Evolutionary conservation across 1,140 invertebrate genomes (phyloP), one percentile per base, ranked within the genome.

Genomic region (Sarcophaga peregrina): DNA sequence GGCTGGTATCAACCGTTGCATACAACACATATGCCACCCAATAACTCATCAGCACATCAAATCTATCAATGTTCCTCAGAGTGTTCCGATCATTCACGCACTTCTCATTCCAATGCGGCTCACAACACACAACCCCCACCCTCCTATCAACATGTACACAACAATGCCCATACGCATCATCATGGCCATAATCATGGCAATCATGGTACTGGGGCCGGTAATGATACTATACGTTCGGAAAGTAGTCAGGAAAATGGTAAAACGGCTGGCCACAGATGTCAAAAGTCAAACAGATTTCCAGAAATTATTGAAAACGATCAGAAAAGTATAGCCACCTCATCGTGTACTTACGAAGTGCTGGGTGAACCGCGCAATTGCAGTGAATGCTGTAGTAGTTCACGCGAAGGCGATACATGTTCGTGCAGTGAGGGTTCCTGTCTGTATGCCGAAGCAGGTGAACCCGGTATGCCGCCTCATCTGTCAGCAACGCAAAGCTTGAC

Each of bases 51-150:
- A 37, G 86, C 83, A 52, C 87, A 90, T 83, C 89, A 88, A 84
- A 89, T 90, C 85, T 90, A 90, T 83, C 87, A 89, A 85, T 90
- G 89, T 86, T 90, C 89, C 83, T 90, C 89, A 46, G 89, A 90
- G 83, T 90, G 89, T 80, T 90, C 89, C 8, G 89, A 90, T 82
- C 85, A 90, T 82, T 90, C 89, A 62, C 84, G 88, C 9, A 85
- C 87, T 76, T 88, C 87, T 0, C 87, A 87, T 62, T 82, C 85
- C n/a, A 87, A 89, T 85, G 25, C 25, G 25, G 25, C 25, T 37
- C 25, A 85, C 73, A 45, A 15, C 17, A 37, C 81, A 83, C n/a
- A 50, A 62, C 48, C 83, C 83, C 78, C 76, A 11, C 48, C 46
- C 50, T 7, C 80, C 10, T 80, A 83, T 58, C 75, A 81, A 15